A percentile compares a stretch with the other conserved stretches of the same genome.
These are phyloP conservation scores for Hyposoter dolosus DNA, from an alignment of 2,888 invertebrate species.

Conservation along the genomic window DNA sequence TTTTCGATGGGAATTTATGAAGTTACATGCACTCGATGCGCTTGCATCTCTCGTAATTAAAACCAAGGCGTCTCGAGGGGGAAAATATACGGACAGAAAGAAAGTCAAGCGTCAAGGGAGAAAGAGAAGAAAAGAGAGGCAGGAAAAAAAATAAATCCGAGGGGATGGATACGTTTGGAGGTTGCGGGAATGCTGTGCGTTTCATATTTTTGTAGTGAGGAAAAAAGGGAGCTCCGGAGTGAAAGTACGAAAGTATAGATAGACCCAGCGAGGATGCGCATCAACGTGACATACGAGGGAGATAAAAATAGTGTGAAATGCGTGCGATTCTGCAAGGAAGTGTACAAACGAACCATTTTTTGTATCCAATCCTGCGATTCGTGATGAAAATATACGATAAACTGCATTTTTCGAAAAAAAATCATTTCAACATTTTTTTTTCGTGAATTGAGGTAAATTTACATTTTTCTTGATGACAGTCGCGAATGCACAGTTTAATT, in stretches of 20 bases:
- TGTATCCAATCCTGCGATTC: neutral
- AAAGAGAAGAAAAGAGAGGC: neutral
- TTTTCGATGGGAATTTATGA: neutral
- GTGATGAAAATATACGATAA: neutral
- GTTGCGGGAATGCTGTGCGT: neutral
- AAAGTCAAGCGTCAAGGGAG: conserved; percentile 28
- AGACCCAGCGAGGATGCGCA: conserved; percentile 21
- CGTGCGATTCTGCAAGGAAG: neutral
- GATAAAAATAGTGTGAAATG: conserved; percentile 21
- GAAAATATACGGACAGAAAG: conserved; percentile 47
- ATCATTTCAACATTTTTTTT: neutral
- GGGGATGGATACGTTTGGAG: conserved; percentile 33
- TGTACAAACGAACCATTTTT: conserved; percentile 3
- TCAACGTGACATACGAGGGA: neutral
- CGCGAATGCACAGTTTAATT: no score
- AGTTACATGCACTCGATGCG: conserved; percentile 73
- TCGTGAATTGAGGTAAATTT: neutral
- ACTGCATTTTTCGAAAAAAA: neutral
- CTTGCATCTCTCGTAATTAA: conserved; percentile 84
- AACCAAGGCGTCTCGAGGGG: conserved; percentile 79
- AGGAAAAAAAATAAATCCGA: conserved; percentile 27
- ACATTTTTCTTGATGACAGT: no score
- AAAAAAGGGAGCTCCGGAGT: conserved; percentile 26
- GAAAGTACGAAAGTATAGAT: conserved; percentile 17
- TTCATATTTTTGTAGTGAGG: conserved; percentile 34